phyloP scores from a whole-genome alignment of 92 coral and sea anemone species.

The Nematostella vectensis region DNA sequence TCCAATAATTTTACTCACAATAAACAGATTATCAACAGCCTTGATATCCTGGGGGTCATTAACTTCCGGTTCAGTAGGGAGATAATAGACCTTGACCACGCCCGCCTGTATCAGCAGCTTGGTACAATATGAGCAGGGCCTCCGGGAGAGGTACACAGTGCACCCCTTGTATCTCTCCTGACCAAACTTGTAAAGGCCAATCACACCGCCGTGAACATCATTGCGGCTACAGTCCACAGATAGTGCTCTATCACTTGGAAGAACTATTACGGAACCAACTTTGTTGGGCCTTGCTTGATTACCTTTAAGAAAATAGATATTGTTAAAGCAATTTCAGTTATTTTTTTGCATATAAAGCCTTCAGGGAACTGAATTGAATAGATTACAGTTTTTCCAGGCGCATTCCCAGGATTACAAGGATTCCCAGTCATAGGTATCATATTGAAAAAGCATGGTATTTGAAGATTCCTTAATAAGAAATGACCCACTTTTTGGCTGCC shows the following conservation, averaged over 20 bases:
- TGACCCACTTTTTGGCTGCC: too few species aligned
- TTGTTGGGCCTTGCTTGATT: conserved; percentile 14
- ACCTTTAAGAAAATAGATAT: too few species aligned
- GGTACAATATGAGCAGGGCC: conserved; percentile 57
- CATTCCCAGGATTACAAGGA: too few species aligned
- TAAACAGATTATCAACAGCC: conserved; percentile 19
- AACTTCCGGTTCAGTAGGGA: conserved; percentile 55
- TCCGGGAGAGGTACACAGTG: conserved; percentile 44
- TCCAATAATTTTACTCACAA: too few species aligned
- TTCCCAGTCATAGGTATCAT: too few species aligned
- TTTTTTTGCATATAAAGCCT: too few species aligned
- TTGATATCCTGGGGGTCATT: conserved; percentile 19
- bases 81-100: conserved; percentile 28
- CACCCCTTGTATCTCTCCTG: conserved; percentile 41
- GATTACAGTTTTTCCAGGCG: too few species aligned
- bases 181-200: conserved; percentile 38
- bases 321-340: too few species aligned
- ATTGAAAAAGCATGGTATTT: too few species aligned
- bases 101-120: conserved; percentile 53
- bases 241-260: conserved; percentile 34
- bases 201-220: conserved; percentile 49
- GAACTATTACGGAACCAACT: conserved; percentile 49
- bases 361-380: too few species aligned
- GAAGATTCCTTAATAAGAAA: too few species aligned
- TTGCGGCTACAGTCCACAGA: conserved; percentile 53